These are phyloP conservation scores for Atrina japonica DNA, from an alignment of 2,888 invertebrate genomes.

Conservation along the genomic window DNA sequence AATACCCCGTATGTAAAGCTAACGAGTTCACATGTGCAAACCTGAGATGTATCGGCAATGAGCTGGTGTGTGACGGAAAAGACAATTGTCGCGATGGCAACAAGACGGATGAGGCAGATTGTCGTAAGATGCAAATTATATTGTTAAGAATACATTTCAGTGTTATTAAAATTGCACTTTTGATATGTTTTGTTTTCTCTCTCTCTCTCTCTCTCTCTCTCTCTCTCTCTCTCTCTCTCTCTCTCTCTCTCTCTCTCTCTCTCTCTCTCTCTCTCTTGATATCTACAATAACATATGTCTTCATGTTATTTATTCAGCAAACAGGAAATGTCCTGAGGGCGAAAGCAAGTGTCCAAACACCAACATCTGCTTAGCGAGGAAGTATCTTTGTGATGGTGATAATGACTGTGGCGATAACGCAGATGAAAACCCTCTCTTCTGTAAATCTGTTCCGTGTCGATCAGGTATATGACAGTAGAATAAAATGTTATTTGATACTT, in stretches of 20 bases:
- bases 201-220: too few species aligned
- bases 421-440: slow-evolving; percentile 77
- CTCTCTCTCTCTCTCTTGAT: too few species aligned
- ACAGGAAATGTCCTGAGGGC: slow-evolving; percentile 64
- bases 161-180: background rate
- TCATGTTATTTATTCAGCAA: too few species aligned
- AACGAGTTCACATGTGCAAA: slow-evolving; percentile 74
- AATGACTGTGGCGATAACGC: slow-evolving; percentile 77
- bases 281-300: too few species aligned
- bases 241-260: too few species aligned
- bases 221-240: too few species aligned
- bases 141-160: too few species aligned
- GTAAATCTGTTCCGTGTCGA: slow-evolving; percentile 65
- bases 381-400: slow-evolving; percentile 78
- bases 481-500: too few species aligned
- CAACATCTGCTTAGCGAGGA: slow-evolving; percentile 74
- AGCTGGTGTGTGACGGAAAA: slow-evolving; percentile 71
- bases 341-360: slow-evolving; percentile 96
- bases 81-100: slow-evolving; percentile 81
- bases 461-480: slow-evolving; percentile 64
- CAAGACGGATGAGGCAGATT: slow-evolving; percentile 94
- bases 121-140: too few species aligned
- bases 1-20: slow-evolving; percentile 69
- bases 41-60: slow-evolving; percentile 69
- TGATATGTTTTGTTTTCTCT: background rate